Evolutionary conservation across 53 echinoderm and acorn worm genomes (phyloP), one percentile per base, ranked within the genome.

Genomic region (Holothuria scabra): DNA sequence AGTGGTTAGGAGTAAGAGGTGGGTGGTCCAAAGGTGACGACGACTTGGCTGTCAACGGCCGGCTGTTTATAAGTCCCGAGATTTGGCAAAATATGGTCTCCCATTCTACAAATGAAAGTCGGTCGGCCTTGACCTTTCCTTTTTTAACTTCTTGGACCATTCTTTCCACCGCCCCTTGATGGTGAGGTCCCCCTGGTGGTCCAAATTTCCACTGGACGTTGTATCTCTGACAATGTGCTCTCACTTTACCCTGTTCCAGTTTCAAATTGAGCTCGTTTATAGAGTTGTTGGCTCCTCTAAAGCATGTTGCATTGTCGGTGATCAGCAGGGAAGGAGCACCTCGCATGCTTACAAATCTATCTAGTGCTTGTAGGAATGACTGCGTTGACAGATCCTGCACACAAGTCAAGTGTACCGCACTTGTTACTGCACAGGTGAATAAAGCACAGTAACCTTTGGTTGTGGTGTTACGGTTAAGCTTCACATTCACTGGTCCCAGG

Each of bases 1-100:
- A 90, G 72, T 93, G 93, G 68, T 93, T 93, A 33, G 88, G 90
- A 12, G 93, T 93, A 76, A 93, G n/a, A n/a, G n/a, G n/a, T n/a
- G n/a, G n/a, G n/a, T n/a, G n/a, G n/a, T n/a, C n/a, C n/a, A n/a
- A n/a, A 26, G 91, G 91, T 76, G 93, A 93, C n/a, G 91, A 91
- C 23, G 91, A 91, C 85, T 85, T 87, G 63, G 76, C 93, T 13
- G 90, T 90, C 61, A 93, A 52, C 5, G 90, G 90, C 72, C 93
- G 81, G 58, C 85, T n/a, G n/a, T n/a, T n/a, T n/a, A n/a, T n/a
- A n/a, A n/a, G n/a, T n/a, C n/a, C n/a, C n/a, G n/a, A n/a, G n/a
- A n/a, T n/a, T n/a, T n/a, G n/a, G n/a, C n/a, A n/a, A n/a, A n/a
- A n/a, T n/a, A n/a, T n/a, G n/a, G 88, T 88, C 75, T 88, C 84